Evolutionary conservation across 2,797 vertebrate genomes (phyloP).

Genomic region (Pseudomugil gertrudae): DNA sequence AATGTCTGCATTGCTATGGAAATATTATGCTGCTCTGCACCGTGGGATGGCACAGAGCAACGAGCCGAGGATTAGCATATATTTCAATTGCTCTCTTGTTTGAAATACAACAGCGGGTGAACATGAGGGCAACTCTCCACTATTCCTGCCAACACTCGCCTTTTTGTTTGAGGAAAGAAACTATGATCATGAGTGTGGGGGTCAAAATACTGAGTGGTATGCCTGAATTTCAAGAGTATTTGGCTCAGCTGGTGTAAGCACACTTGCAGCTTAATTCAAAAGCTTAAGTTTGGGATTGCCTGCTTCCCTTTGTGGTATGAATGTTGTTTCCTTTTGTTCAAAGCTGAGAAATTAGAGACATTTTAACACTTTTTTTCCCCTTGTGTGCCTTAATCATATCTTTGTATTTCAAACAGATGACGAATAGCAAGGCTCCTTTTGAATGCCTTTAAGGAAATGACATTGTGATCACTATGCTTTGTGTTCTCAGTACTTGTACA

Average conservation of each 20-base stretch:
- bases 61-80: constrained; percentile 64
- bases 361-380: not conserved
- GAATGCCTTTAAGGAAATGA: no score
- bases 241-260: not conserved
- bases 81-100: constrained; percentile 64
- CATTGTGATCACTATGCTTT: no score
- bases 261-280: constrained; percentile 17
- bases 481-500: not conserved
- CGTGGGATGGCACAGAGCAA: constrained; percentile 38
- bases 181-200: constrained; percentile 7
- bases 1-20: constrained; percentile 55
- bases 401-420: not conserved
- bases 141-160: constrained; percentile 26
- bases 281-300: constrained; percentile 6
- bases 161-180: constrained; percentile 28
- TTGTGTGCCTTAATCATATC: not conserved
- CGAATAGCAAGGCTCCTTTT: no score
- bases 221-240: constrained; percentile 9
- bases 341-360: constrained; percentile 4
- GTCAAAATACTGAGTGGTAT: not conserved
- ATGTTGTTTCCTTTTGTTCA: constrained; percentile 27
- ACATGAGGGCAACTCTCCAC: constrained; percentile 42
- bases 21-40: constrained; percentile 48
- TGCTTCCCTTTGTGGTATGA: constrained; percentile 5
- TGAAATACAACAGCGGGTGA: constrained; percentile 62